These are phyloP conservation scores for Orycteropus afer DNA, from an alignment of 2,113 vertebrate genomes.

Conservation along the genomic window DNA sequence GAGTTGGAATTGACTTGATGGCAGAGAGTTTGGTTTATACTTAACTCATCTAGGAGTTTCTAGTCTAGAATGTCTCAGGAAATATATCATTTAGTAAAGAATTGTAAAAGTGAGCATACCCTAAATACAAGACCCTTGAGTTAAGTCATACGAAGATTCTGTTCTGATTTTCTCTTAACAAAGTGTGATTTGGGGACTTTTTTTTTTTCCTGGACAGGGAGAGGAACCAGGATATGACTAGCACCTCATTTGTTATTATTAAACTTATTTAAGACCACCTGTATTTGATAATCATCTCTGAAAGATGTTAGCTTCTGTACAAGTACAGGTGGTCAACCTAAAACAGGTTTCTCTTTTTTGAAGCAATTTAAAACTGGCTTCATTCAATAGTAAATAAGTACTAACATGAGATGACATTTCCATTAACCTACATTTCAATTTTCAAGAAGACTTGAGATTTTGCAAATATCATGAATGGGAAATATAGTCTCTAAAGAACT, in stretches of 20 bases:
- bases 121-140: background rate
- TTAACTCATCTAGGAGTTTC: conserved; percentile 27
- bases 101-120: background rate
- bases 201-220: background rate
- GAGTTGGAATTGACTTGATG: too few species aligned
- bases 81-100: conserved; percentile 19
- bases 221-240: background rate
- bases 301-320: conserved; percentile 22
- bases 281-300: background rate
- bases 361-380: conserved; percentile 55
- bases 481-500: conserved; percentile 43
- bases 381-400: conserved; percentile 44
- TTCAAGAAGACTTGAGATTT: conserved; percentile 55
- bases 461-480: conserved; percentile 29
- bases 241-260: background rate
- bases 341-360: conserved; percentile 51
- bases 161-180: background rate
- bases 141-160: background rate
- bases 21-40: background rate
- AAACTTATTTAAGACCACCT: background rate
- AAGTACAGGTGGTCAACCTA: conserved; percentile 21
- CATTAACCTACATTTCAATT: conserved; percentile 72
- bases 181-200: background rate
- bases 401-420: conserved; percentile 67
- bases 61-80: conserved; percentile 19